Conservation (phyloP, 2,797 vertebrate genomes). For the Oreochromis grahami region DNA sequence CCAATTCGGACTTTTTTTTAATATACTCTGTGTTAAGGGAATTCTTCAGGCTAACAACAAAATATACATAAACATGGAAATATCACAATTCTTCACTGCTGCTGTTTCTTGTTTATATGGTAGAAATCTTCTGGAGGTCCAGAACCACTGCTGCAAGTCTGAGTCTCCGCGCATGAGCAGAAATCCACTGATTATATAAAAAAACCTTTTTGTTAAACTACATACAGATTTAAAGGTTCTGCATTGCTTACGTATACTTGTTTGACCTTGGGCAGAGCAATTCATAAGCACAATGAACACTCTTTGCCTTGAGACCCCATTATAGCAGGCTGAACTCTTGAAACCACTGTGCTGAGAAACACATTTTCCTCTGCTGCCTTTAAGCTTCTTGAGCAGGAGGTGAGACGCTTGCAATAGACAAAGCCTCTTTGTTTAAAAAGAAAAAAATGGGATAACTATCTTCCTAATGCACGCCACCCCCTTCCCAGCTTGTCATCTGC, state of each 20-base stretch:
- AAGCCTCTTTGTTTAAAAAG: constrained; percentile 47
- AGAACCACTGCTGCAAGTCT: not conserved
- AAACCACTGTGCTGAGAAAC: not conserved
- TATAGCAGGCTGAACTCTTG: constrained; percentile 6
- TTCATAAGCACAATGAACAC: not conserved
- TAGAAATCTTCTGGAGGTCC: not conserved
- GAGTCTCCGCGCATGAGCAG: not conserved
- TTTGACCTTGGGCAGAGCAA: constrained; percentile 9
- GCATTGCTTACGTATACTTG: not conserved
- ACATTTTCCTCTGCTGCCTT: constrained; percentile 10
- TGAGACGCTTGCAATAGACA: constrained; percentile 20
- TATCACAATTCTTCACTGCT: not conserved
- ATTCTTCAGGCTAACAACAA: not conserved
- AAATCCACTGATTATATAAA: not conserved
- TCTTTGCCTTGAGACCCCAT: not conserved
- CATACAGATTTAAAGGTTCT: not conserved
- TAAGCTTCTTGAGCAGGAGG: constrained; percentile 17
- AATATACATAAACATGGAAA: not conserved
- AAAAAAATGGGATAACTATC: constrained; percentile 14
- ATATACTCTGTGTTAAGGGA: not conserved
- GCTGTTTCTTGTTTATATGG: not conserved
- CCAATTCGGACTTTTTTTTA: not conserved
- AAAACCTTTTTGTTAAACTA: not conserved
- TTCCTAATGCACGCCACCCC: not conserved
- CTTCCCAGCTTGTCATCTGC: constrained; percentile 34